phyloP scores from a whole-genome alignment of 30 jellyfish, hydroid and myxozoan genomes.

The Aurelia aurita complex sp. Pacific region DNA sequence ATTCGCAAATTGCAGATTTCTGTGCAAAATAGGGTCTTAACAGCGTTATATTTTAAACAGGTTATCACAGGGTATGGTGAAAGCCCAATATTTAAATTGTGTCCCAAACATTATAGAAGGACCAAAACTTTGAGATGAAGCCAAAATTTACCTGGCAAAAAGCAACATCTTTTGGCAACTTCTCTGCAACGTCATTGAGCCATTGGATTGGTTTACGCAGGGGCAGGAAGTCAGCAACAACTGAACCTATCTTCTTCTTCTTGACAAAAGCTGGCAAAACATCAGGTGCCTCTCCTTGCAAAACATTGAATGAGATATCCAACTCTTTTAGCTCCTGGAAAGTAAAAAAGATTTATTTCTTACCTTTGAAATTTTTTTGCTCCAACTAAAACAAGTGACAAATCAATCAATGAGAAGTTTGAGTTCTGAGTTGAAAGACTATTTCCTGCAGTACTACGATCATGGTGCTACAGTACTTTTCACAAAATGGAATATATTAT shows the following conservation, averaged over 20 bases:
- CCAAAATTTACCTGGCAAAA: constrained; percentile 55
- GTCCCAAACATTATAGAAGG: too few species aligned
- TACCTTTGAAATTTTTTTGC: background rate
- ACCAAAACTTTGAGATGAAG: too few species aligned
- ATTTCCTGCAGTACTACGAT: too few species aligned
- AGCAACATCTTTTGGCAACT: constrained; percentile 61
- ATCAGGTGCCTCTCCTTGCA: constrained; percentile 65
- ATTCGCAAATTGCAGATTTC: too few species aligned
- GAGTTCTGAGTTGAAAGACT: too few species aligned
- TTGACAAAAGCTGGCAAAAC: constrained; percentile 56
- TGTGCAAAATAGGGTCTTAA: too few species aligned
- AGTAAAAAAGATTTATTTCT: background rate
- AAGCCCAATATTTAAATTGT: too few species aligned
- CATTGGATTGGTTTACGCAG: constrained; percentile 56
- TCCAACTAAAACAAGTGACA: background rate
- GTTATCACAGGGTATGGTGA: too few species aligned
- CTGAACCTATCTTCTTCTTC: constrained; percentile 53
- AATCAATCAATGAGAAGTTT: background rate
- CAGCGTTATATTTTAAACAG: too few species aligned
- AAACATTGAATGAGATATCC: constrained; percentile 52
- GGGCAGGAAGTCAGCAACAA: constrained; percentile 83
- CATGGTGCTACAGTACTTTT: too few species aligned
- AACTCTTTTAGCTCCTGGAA: constrained; percentile 59
- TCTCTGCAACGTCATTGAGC: constrained; percentile 53
- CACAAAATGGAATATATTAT: too few species aligned